Percentiles rank a stretch among this genome's conserved stretches.
Conservation (phyloP, 2,113 vertebrate genomes). For the Sarotherodon lohbergeri region DNA sequence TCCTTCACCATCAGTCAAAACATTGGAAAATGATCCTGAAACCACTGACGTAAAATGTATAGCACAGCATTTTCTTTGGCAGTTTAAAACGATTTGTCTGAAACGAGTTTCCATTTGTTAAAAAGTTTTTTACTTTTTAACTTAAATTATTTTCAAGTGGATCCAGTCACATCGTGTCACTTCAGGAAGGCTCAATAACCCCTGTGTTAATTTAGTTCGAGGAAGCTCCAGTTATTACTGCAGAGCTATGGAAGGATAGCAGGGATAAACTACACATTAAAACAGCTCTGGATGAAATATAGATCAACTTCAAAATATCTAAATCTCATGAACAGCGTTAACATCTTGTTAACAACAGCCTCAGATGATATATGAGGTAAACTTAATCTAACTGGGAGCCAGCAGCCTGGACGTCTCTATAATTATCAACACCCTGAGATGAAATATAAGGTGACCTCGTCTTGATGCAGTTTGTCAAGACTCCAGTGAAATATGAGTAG, state of each 20-base stretch:
- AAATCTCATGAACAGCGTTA: neutral
- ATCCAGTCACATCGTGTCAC: neutral
- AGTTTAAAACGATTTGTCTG: neutral
- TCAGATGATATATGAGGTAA: slow-evolving; percentile 17
- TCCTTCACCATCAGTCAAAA: neutral
- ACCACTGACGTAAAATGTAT: neutral
- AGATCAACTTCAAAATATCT: neutral
- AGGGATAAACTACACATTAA: neutral
- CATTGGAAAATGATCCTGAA: neutral
- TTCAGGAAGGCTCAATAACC: neutral
- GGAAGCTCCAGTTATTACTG: neutral
- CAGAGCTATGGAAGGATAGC: neutral
- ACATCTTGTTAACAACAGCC: slow-evolving; percentile 16
- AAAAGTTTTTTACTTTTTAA: neutral
- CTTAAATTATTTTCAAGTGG: neutral
- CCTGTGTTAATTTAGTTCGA: neutral
- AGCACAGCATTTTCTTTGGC: neutral
- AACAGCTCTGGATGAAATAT: slow-evolving; percentile 19
- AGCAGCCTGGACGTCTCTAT: neutral
- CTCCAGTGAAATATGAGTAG: neutral
- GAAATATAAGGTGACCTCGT: slow-evolving; percentile 15
- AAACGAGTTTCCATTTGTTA: neutral
- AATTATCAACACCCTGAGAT: neutral
- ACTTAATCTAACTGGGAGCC: neutral
- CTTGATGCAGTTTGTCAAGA: neutral